Conservation (phyloP, 2,888 invertebrate genomes). For the Molanna angustata region DNA sequence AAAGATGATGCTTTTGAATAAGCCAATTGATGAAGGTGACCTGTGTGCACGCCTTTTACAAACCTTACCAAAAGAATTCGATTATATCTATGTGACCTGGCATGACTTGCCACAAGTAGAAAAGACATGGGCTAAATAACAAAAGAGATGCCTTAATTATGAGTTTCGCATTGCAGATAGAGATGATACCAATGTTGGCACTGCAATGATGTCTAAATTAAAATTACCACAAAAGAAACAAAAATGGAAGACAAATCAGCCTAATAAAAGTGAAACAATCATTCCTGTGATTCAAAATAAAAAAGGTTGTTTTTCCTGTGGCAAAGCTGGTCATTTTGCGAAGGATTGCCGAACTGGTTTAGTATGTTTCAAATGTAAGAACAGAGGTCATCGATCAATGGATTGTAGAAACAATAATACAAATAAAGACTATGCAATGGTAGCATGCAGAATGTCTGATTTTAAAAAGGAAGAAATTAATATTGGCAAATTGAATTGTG, state of each 20-base stretch:
- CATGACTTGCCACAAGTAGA: neutral
- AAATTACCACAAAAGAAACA: no score
- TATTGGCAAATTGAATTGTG: neutral
- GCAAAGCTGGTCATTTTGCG: neutral
- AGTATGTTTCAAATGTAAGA: neutral
- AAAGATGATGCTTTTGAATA: neutral
- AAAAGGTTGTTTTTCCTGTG: neutral
- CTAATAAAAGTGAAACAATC: neutral
- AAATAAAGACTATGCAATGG: no score
- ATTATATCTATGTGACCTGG: no score
- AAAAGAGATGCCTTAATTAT: slow-evolving; percentile 1
- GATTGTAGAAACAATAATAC: neutral
- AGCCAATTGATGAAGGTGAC: neutral
- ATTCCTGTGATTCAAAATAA: neutral
- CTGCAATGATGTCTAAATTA: no score
- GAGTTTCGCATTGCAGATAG: neutral
- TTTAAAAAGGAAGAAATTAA: neutral
- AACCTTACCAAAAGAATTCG: neutral
- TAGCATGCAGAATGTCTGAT: neutral
- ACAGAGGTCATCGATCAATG: neutral
- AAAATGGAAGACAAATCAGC: no score
- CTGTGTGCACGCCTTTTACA: neutral
- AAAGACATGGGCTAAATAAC: slow-evolving; percentile 1
- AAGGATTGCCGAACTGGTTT: neutral
- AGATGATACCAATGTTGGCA: neutral